These are phyloP conservation scores for Porphyrio hochstetteri DNA, from an alignment of 2,113 vertebrate species.

Conservation along the genomic window DNA sequence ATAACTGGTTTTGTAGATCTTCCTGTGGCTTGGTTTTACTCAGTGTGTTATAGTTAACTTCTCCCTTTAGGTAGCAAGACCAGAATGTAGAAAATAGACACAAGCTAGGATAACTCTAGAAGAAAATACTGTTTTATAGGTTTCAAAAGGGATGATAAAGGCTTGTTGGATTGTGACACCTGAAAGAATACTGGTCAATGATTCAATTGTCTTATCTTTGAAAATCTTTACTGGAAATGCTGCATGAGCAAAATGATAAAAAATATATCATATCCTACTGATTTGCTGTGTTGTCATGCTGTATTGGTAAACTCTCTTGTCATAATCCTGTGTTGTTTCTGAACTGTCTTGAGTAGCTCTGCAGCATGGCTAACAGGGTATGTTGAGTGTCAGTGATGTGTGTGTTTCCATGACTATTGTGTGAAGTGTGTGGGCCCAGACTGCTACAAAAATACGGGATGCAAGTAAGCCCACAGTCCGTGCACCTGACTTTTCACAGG, in stretches of 20 bases:
- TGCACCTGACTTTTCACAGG: not conserved
- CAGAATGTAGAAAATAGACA: not conserved
- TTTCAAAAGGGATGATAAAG: not conserved
- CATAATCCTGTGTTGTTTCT: not conserved
- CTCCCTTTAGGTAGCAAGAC: not conserved
- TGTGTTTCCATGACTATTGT: not conserved
- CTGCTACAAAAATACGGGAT: not conserved
- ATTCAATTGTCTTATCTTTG: not conserved
- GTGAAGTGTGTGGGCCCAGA: not conserved
- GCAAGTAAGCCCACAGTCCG: not conserved
- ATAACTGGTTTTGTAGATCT: not conserved
- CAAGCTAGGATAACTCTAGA: not conserved
- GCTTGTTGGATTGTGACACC: not conserved
- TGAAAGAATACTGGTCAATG: not conserved
- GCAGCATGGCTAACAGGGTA: not conserved
- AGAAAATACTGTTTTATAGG: not conserved
- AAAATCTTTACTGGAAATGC: not conserved
- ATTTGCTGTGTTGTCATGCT: not conserved
- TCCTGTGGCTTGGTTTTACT: not conserved
- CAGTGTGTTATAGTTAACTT: not conserved
- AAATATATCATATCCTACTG: not conserved
- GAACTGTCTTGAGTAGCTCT: not conserved
- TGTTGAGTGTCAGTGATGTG: not conserved
- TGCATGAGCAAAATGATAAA: not conserved
- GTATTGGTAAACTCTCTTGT: not conserved